phyloP scores from a whole-genome alignment of 2,888 invertebrate genomes.

The Protula sp. region DNA sequence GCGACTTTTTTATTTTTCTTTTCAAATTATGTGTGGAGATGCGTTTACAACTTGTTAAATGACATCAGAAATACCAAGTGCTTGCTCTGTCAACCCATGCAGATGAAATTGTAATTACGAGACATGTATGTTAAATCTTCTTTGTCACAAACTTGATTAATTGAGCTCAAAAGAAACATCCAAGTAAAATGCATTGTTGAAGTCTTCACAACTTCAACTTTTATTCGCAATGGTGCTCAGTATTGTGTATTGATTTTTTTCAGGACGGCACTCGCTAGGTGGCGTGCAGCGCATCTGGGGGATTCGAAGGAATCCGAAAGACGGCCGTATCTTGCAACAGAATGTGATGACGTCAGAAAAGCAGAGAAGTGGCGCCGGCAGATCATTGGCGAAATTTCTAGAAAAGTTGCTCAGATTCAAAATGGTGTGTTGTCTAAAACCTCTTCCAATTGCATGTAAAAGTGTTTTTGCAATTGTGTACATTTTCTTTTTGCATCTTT shows the following conservation, averaged over 20 bases:
- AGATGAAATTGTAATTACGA: too few relatives aligned
- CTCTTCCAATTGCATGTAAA: too few relatives aligned
- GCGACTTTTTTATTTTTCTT: too few relatives aligned
- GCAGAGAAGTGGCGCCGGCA: constrained; percentile 96
- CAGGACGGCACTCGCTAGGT: constrained; percentile 96
- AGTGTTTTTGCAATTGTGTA: too few relatives aligned
- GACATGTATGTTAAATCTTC: background rate
- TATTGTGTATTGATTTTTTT: background rate
- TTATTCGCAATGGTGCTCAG: background rate
- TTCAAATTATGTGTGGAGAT: too few relatives aligned
- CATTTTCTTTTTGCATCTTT: background rate
- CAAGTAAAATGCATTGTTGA: too few relatives aligned
- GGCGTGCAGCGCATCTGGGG: constrained; percentile 71
- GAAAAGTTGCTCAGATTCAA: constrained; percentile 98
- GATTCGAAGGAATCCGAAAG: constrained; percentile 60
- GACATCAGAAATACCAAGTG: too few relatives aligned
- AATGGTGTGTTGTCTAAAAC: constrained; percentile 71
- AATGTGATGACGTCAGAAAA: constrained; percentile 84
- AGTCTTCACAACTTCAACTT: too few relatives aligned
- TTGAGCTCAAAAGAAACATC: too few relatives aligned
- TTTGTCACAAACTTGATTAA: too few relatives aligned
- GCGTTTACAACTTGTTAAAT: too few relatives aligned
- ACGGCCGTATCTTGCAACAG: constrained; percentile 88
- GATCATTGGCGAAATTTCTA: constrained; percentile 93
- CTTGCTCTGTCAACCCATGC: background rate